Evolutionary conservation across 2,888 invertebrate genomes (phyloP), one percentile per base, ranked within the genome.

Genomic region (Steinernema scapterisci): DNA sequence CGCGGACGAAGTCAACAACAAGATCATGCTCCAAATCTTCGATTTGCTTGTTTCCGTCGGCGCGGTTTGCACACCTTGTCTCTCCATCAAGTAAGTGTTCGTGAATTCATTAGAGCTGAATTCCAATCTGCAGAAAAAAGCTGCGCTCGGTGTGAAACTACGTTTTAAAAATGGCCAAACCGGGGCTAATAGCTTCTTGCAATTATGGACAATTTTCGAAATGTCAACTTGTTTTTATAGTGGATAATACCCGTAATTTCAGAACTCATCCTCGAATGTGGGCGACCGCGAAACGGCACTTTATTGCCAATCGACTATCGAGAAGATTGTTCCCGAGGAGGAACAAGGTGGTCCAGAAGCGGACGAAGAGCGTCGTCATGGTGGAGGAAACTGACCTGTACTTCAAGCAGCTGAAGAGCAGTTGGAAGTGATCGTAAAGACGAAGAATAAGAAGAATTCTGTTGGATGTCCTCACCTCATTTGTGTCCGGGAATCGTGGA

Each of bases 231-330:
- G n/a, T n/a, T n/a, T n/a, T n/a, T n/a, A n/a, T n/a, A n/a, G n/a
- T n/a, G n/a, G n/a, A n/a, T n/a, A n/a, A 38, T 38, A 3, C 9
- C 38, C 9, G 38, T 38, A 9, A 38, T 38, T 63, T 31, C 16
- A 63, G 63, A 13, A 63, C 63, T 9, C 63, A 63, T n/a, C 63
- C 63, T 2, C 63, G 63, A 3, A 27, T 63, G 63, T 63, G 63
- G 63, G 21, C 63, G n/a, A 25, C 25, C 11, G 31, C 25, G 31
- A 63, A 63, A 31, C 63, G 31, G 11, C 63, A 63, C 16, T 31
- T 63, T 38, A 3, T 38, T 9, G 38, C 5, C 38, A 38, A 38
- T 9, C 9, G 38, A 9, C 38, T 38, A 9, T 38, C 38, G 5
- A 38, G 9, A 9, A 38, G 9, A 38, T 38, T 38, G 38, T 9